phyloP scores from a whole-genome alignment of 2,888 invertebrate species.

The Drosophila tanythrix region DNA sequence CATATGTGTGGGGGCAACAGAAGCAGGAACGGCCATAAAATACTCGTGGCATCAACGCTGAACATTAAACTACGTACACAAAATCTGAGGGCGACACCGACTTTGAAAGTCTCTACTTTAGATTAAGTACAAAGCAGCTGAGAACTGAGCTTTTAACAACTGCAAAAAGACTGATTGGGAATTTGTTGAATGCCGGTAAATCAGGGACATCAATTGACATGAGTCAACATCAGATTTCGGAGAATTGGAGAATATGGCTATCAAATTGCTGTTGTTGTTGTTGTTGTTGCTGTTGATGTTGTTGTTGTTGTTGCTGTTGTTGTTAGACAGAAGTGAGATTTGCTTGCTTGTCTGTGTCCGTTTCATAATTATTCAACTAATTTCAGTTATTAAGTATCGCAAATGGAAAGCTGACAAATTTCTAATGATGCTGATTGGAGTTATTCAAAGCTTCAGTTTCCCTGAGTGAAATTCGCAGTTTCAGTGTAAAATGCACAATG shows the following conservation, averaged over 20 bases:
- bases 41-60: constrained; percentile 8
- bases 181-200: neutral
- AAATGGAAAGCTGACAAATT: constrained; percentile 4
- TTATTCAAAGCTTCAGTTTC: neutral
- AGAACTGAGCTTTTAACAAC: neutral
- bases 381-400: neutral
- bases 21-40: constrained; percentile 22
- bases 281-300: neutral
- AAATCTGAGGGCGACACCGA: neutral
- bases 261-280: neutral
- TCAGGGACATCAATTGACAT: neutral
- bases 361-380: neutral
- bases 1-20: constrained; percentile 30
- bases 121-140: too few species aligned
- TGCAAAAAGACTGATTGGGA: neutral
- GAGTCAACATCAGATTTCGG: neutral
- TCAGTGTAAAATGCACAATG: neutral
- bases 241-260: neutral
- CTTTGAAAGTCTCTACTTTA: neutral
- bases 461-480: neutral
- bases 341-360: neutral
- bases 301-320: neutral
- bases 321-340: neutral
- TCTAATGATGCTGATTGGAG: neutral
- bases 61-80: constrained; percentile 1